Conservation (phyloP, 2,797 vertebrate species). For the Cottoperca gobio region DNA sequence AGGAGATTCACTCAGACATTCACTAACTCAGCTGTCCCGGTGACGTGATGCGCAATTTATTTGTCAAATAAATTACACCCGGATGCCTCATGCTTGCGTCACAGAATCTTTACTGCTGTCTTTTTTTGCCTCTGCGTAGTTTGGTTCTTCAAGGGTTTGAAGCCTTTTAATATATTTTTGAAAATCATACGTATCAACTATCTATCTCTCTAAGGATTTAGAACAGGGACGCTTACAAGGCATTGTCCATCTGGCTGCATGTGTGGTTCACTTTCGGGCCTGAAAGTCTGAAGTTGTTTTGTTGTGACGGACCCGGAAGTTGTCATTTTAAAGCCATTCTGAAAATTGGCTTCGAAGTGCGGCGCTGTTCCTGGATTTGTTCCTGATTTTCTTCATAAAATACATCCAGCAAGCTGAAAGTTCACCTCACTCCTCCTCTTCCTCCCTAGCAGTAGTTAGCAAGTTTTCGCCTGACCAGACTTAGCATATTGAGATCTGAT, state of each 20-base stretch:
- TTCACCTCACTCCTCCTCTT: neutral
- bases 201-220: neutral
- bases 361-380: no score
- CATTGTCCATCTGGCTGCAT: constrained; percentile 5
- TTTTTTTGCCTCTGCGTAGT: constrained; percentile 2
- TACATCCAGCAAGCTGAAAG: neutral
- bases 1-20: constrained; percentile 30
- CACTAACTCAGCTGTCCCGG: constrained; percentile 11
- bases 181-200: neutral
- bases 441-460: neutral
- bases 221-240: neutral
- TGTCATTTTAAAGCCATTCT: no score
- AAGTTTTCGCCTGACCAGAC: neutral
- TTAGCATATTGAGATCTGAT: no score
- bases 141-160: neutral
- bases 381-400: no score
- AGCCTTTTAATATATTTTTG: neutral
- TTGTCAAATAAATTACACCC: constrained; percentile 45
- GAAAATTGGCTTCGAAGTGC: no score
- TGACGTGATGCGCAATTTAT: constrained; percentile 50
- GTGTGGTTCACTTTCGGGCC: constrained; percentile 16
- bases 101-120: constrained; percentile 8
- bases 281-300: no score
- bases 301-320: no score
- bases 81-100: constrained; percentile 24